Percentiles rank a stretch among this genome's conserved stretches.
Evolutionary conservation across 2,888 invertebrate genomes (phyloP).

Genomic region (Zeuzera pyrina): DNA sequence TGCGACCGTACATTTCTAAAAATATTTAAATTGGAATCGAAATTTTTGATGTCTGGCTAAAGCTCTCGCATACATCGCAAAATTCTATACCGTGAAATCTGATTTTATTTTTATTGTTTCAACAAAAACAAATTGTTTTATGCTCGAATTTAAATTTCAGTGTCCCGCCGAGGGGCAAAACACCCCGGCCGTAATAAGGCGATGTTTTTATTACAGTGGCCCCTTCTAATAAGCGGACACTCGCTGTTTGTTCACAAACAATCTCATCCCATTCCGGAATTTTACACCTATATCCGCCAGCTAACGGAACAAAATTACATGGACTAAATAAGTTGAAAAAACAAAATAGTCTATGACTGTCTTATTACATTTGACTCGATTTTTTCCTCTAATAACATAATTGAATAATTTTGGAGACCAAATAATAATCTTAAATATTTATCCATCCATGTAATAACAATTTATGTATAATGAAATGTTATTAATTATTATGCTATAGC

Average conservation of each 20-base stretch:
- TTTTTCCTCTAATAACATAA: not conserved
- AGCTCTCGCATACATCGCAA: too few species aligned
- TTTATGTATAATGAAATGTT: too few species aligned
- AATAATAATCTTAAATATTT: too few species aligned
- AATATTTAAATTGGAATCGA: too few species aligned
- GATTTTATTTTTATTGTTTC: constrained; percentile 52
- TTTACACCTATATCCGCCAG: constrained; percentile 49
- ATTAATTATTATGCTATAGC: too few species aligned
- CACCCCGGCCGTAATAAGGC: constrained; percentile 49
- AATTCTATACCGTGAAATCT: constrained; percentile 30
- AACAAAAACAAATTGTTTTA: constrained; percentile 60
- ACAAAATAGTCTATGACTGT: constrained; percentile 19
- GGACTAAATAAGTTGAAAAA: constrained; percentile 32
- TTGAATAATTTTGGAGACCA: too few species aligned
- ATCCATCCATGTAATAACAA: too few species aligned
- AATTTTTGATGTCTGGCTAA: too few species aligned
- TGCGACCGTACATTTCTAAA: not conserved
- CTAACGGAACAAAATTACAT: constrained; percentile 39
- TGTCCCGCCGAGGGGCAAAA: constrained; percentile 32
- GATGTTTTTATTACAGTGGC: constrained; percentile 62
- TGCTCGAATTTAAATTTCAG: constrained; percentile 57
- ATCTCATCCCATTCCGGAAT: constrained; percentile 53
- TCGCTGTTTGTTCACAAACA: constrained; percentile 61
- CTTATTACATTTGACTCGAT: not conserved
- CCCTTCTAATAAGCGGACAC: constrained; percentile 63